Evolutionary conservation across 2,888 invertebrate species (phyloP), one percentile per base, ranked within the genome.

Genomic region (Laothoe populi): DNA sequence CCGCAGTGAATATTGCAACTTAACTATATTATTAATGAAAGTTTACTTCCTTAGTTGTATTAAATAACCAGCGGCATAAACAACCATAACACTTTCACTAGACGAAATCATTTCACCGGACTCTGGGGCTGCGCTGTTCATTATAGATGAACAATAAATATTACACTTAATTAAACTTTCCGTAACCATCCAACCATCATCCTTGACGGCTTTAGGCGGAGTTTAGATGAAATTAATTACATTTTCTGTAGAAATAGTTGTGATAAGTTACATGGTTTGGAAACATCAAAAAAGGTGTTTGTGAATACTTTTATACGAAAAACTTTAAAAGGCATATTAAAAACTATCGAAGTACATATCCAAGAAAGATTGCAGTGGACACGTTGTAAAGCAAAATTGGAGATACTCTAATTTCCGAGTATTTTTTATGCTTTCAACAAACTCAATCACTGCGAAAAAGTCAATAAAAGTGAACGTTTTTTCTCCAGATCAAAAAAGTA

Each of bases 51-150:
- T 31, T 26, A 11, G 60, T 35, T 38, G 48, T 60, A 60, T 48
- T 38, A 60, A 61, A 26, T 42, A 61, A 61, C 60, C 42, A 38
- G 16, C 42, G 42, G 13, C 13, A 53, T 61, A 8, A 26, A 48
- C 38, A 24, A 26, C 24, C 38, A 5, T 38, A 44, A 58, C 48
- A 61, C 60, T 61, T 61, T 61, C 60, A 61, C 60, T 53, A 42
- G 19, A 53, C 31, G 19, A 44, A 53, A 49, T 26, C 42, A 60
- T 60, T 60, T 60, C 26, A 35, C 53, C 16, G 19, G 16, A 4
- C 26, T 21, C 46, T 10, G 45, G 1, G 59, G 21, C 44, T 21
- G n/a, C 49, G 8, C 24, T 38, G 40, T 40, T 49, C 8, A 13
- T 35, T 19, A 1, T 35, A 16, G 10, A n/a, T 4, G 19, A 11